phyloP scores from a whole-genome alignment of 2,797 vertebrate genomes.

The Microcaecilia unicolor region DNA sequence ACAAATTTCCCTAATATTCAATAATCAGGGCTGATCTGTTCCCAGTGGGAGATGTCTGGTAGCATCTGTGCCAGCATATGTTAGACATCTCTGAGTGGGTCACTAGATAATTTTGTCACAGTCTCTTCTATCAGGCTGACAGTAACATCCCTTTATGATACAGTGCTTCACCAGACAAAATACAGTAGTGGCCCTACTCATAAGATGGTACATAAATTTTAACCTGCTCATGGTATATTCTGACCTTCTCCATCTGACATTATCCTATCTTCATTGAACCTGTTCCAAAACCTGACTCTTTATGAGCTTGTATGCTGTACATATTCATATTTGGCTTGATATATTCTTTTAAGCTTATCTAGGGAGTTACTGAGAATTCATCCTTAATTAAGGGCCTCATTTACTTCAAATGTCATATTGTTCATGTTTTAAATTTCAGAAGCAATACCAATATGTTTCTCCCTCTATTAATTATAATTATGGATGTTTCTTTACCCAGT shows the following conservation, averaged over 20 bases:
- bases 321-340: too few species aligned
- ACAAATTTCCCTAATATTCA: constrained; percentile 68
- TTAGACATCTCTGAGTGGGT: constrained; percentile 52
- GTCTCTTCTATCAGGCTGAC: constrained; percentile 33
- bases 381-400: background rate
- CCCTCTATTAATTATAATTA: background rate
- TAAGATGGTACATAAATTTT: constrained; percentile 44
- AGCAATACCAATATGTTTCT: constrained; percentile 10
- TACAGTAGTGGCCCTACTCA: constrained; percentile 31
- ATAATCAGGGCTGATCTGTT: constrained; percentile 50
- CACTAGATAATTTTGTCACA: constrained; percentile 48
- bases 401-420: constrained; percentile 3
- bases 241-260: constrained; percentile 15
- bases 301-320: too few species aligned
- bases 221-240: constrained; percentile 17
- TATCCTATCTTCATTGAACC: too few species aligned
- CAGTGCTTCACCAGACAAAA: constrained; percentile 31
- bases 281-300: too few species aligned
- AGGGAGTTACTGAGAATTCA: too few species aligned
- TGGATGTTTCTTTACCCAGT: constrained; percentile 10
- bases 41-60: constrained; percentile 37
- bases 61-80: constrained; percentile 63
- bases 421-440: constrained; percentile 6
- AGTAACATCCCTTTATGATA: constrained; percentile 27
- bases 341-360: too few species aligned